Conservation (phyloP, 2,113 vertebrate genomes). For the Nipponia nippon region DNA sequence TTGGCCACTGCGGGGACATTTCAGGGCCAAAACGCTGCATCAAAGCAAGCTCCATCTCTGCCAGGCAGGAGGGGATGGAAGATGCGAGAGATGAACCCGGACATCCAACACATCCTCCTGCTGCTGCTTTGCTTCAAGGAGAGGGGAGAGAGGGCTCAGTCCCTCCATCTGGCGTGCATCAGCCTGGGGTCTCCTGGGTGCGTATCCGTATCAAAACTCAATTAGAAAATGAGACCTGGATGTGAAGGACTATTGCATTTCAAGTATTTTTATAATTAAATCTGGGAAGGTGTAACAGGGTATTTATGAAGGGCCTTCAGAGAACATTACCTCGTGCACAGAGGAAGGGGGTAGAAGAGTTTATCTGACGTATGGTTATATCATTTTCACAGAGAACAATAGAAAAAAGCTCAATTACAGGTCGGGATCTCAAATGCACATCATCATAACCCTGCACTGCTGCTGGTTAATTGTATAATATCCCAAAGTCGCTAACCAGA, state of each 20-base stretch:
- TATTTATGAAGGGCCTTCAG: background rate
- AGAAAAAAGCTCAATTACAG: background rate
- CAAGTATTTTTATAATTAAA: constrained; percentile 11
- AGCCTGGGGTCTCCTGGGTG: background rate
- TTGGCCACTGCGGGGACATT: background rate
- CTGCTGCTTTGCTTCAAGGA: background rate
- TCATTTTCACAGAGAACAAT: background rate
- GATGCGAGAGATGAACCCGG: background rate
- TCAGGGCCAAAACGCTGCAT: rapidly evolving
- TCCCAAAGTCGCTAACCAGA: background rate
- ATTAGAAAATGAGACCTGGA: constrained; percentile 21
- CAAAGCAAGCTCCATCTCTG: background rate
- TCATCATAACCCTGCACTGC: background rate
- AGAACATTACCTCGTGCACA: rapidly evolving
- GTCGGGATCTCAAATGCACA: background rate
- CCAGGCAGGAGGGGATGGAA: background rate
- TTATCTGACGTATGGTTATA: background rate
- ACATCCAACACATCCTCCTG: background rate
- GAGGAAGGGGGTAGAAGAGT: background rate
- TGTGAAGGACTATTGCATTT: background rate
- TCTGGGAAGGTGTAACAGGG: background rate
- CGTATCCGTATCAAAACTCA: background rate
- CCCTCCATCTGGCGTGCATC: background rate
- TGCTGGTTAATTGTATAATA: background rate
- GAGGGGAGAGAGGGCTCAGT: background rate